Evolutionary conservation across 37 sponge, comb jelly and placozoan species (phyloP), one percentile per base, ranked within the genome.

Genomic region (Eunapius fragilis): DNA sequence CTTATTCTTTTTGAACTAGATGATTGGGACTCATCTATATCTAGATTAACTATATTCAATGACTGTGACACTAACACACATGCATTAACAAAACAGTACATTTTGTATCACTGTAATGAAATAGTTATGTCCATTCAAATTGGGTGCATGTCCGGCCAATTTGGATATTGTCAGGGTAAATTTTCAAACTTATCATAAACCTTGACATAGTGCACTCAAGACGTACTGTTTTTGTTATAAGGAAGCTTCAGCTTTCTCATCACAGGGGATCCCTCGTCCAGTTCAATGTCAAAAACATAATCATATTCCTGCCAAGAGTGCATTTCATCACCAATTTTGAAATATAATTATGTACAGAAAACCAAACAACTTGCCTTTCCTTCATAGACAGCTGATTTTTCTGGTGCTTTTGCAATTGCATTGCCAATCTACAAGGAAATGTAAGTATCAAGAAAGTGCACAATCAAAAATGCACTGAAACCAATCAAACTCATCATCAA

Each of bases 231-330:
- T 82, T 81, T 87, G 76, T 95, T 91, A 76, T 95, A 95, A 0
- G 95, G 95, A 0, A 95, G 87, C 34, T 91, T 91, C n/a, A 94
- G 85, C 58, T 87, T 94, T 70, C 89, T 90, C 78, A 86, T 87
- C 22, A 75, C 19, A 0, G 88, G 88, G 74, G 71, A 50, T 0
- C 78, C 90, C 73, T 95, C 95, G 48, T 95, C 95, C 38, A 91
- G 78, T 80, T 95, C 95, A 47, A 89, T 89, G 47, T 88, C 84
- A 83, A 95, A 91, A 32, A 95, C 90, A 80, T 84, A 87, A 78
- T 95, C 95, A 84, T 92, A 95, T 41, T 95, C 95, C 95, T 94
- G 31, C 33, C n/a, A 34, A 76, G 17, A 17, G 71, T 28, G 30
- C 30, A 32, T 1, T 17, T 72, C 13, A n/a, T 12, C 25, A 33